A percentile compares a stretch with the other conserved stretches of the same genome.
Evolutionary conservation across 1,140 invertebrate species (phyloP).

Genomic region (Scaptomyza graminum): DNA sequence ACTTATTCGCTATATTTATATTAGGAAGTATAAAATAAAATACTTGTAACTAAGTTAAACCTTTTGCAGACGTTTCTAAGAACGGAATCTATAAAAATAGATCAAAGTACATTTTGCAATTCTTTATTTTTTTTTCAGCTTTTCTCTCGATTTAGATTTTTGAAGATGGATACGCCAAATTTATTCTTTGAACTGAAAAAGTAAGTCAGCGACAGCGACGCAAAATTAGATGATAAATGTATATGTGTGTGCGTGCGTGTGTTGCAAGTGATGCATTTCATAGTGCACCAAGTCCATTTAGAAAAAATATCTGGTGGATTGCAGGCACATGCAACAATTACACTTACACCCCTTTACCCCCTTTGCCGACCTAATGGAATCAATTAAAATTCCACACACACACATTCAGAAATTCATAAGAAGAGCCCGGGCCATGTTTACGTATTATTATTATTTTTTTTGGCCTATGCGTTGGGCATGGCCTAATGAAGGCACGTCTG

Average conservation of each 20-base stretch:
- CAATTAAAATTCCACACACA: conserved; percentile 76
- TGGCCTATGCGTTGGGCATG: conserved; percentile 61
- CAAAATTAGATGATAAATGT: conserved; percentile 23
- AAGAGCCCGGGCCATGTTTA: conserved; percentile 51
- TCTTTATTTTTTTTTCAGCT: conserved; percentile 35
- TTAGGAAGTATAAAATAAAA: too few relatives aligned
- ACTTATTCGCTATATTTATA: too few relatives aligned
- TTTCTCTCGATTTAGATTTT: conserved; percentile 12
- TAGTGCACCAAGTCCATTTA: not conserved
- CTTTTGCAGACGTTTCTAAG: not conserved
- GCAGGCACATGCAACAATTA: conserved; percentile 22
- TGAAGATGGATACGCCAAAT: conserved; percentile 16
- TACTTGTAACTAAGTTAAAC: not conserved
- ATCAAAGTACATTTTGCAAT: conserved; percentile 62
- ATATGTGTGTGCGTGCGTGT: not conserved
- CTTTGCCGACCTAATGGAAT: conserved; percentile 74
- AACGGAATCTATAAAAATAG: conserved; percentile 51
- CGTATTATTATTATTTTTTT: conserved; percentile 21
- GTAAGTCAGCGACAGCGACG: conserved; percentile 39
- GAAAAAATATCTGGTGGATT: conserved; percentile 41
- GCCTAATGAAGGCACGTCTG: conserved; percentile 71
- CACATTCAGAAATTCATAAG: conserved; percentile 33
- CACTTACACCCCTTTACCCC: not conserved
- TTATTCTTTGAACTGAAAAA: conserved; percentile 22
- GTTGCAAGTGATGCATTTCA: conserved; percentile 39